Evolutionary conservation across 2,113 vertebrate genomes (phyloP).

Genomic region (Kobus ellipsiprymnus): DNA sequence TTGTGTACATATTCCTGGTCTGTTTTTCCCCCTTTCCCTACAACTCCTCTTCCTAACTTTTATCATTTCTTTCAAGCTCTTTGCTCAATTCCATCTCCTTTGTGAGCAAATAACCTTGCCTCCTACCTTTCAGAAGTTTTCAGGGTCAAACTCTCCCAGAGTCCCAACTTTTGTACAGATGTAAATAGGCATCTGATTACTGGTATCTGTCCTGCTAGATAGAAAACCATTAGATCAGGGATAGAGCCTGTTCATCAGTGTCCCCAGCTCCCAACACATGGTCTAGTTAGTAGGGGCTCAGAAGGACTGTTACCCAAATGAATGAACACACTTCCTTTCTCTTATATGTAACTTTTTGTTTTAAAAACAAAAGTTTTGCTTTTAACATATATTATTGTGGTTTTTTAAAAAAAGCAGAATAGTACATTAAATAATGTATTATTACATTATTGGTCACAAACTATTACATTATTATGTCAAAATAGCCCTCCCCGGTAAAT

Average conservation of each 20-base stretch:
- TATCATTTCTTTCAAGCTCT: not conserved
- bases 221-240: not conserved
- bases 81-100: not conserved
- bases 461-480: not conserved
- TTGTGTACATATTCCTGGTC: not conserved
- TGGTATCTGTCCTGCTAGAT: not conserved
- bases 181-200: not conserved
- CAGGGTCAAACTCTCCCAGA: not conserved
- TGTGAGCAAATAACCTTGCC: not conserved
- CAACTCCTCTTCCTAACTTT: not conserved
- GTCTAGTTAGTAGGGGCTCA: not conserved
- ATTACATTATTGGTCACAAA: not conserved
- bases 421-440: not conserved
- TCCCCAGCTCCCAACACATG: not conserved
- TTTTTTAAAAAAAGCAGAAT: not conserved
- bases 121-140: not conserved
- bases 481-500: accelerated
- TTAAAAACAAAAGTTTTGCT: not conserved
- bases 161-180: not conserved
- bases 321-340: not conserved
- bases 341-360: not conserved
- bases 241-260: not conserved
- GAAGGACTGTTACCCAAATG: not conserved
- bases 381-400: not conserved
- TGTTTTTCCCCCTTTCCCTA: not conserved